Percentiles rank a stretch among this genome's conserved stretches.
These are phyloP conservation scores for Rhagium mordax DNA, from an alignment of 2,888 invertebrate genomes.

Conservation along the genomic window DNA sequence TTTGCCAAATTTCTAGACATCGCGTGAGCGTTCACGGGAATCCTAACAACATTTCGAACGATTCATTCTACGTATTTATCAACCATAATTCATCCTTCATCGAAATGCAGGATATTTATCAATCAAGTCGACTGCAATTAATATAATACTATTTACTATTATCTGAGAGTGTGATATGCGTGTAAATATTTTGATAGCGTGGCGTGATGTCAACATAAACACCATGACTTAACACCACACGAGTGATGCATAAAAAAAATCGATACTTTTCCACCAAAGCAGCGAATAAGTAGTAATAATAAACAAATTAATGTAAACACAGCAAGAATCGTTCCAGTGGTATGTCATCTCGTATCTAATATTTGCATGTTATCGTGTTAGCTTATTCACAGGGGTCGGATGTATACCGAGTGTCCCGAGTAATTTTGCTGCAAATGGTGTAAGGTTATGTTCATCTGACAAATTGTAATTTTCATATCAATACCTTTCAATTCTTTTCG, in stretches of 20 bases:
- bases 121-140: neutral
- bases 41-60: neutral
- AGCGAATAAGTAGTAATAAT: conserved; percentile 28
- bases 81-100: neutral
- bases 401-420: neutral
- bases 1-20: too few relatives aligned
- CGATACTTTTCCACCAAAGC: conserved; percentile 4
- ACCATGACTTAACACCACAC: conserved; percentile 19
- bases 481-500: too few relatives aligned
- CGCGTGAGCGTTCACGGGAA: too few relatives aligned
- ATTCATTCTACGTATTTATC: neutral
- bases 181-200: conserved; percentile 28
- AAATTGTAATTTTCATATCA: too few relatives aligned
- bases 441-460: too few relatives aligned
- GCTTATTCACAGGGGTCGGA: neutral
- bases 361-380: neutral
- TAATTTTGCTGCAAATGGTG: neutral
- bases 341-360: neutral
- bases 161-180: conserved; percentile 12
- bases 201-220: conserved; percentile 22
- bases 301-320: conserved; percentile 35
- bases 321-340: neutral
- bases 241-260: conserved; percentile 19
- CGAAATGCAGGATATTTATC: conserved; percentile 10
- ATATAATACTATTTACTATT: conserved; percentile 21